Evolutionary conservation across 53 echinoderm and acorn worm genomes (phyloP), one percentile per base, ranked within the genome.

Genomic region (Holothuria leucospilota): DNA sequence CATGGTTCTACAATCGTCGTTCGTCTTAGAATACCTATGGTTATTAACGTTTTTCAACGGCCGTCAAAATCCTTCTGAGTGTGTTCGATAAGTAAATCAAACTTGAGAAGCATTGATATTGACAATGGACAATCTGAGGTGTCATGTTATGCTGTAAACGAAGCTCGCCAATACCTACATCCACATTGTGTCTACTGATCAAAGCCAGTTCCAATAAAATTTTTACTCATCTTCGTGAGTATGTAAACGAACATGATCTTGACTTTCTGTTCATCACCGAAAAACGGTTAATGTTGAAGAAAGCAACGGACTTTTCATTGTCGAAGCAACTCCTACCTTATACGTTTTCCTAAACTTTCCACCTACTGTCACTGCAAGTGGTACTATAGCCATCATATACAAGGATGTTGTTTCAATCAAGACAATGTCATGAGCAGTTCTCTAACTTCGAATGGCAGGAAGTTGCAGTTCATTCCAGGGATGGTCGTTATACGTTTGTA

Each of bases 201-300:
- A 69, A 69, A 6, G 28, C 70, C 26, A 7, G 70, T 25, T 69
- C 70, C 4, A 69, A 69, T 16, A 69, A 69, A 29, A 69, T 29
- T 26, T n/a, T n/a, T n/a, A 28, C 28, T 26, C 5, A 7, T 16
- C 18, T 25, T 69, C 34, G 27, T 69, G 70, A 69, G 38, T 29
- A 25, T 6, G 26, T 69, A 25, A 5, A 16, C 7, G 70, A 69
- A 34, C 13, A 29, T 25, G 28, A 24, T 7, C 38, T 69, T 26
- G 70, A 69, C 38, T 69, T 69, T 69, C 70, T 69, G 16, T 69
- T n/a, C n/a, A n/a, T n/a, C n/a, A n/a, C n/a, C n/a, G n/a, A n/a
- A n/a, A n/a, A n/a, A n/a, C n/a, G 70, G 12, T 69, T 5, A 16
- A 16, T 25, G 70, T 11, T 29, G 38, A 69, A 7, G n/a, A 23